Evolutionary conservation across 2,797 vertebrate genomes (phyloP), one percentile per base, ranked within the genome.

Genomic region (Lycodopsis pacificus): DNA sequence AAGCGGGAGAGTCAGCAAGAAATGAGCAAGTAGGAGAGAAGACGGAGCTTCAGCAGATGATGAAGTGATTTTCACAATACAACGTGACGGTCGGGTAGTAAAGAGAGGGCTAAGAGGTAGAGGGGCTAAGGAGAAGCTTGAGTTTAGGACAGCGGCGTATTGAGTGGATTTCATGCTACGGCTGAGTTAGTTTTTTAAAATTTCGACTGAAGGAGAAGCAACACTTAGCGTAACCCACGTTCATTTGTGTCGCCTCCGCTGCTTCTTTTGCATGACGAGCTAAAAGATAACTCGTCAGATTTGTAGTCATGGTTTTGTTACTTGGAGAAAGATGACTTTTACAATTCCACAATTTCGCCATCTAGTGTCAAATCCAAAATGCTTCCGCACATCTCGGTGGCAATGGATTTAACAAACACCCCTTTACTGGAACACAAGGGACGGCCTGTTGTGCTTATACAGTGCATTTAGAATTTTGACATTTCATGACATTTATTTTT

Each of bases 1-100:
- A 49, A 76, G 76, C n/a, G 66, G 48, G 76, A 85, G 71, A 86
- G 82, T 88, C 80, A 89, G 82, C 85, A 81, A 91, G 82, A 89
- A 83, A 53, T 74, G 86, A 84, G 64, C 73, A 87, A 90, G 86
- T 84, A 73, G 67, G 82, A 77, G 68, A 82, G 68, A 90, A 89
- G 87, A 91, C 79, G 71, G 71, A 75, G 73, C 70, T 64, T 61
- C 56, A 63, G 82, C 80, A 51, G 74, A 72, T 49, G 58, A 67
- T 42, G 1, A 13, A 51, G 11, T 36, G 65, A 73, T 73, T 76
- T 65, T 62, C 40, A 68, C 1, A 9, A 70, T 64, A 62, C 61
- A 66, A 49, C 1, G 27, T 15, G 82, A 66, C 5, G 71, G 49
- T 40, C 36, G 27, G 8, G 64, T 15, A 14, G 57, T n/a, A 30